Percentiles rank a stretch among this genome's conserved stretches.
Conservation (phyloP, 2,888 invertebrate genomes). For the Leptarthrus brevirostris region DNA sequence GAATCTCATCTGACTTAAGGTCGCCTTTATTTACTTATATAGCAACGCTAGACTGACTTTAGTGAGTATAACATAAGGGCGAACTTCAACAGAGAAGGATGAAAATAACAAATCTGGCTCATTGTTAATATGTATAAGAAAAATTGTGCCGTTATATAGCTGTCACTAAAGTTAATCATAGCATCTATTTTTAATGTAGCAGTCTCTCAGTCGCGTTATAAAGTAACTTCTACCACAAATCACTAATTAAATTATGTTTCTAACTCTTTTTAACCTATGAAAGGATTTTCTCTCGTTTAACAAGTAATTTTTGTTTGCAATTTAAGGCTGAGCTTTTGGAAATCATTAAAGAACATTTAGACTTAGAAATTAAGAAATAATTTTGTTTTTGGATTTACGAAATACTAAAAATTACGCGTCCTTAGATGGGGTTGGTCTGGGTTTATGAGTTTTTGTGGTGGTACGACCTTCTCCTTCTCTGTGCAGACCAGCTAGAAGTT, state of each 20-base stretch:
- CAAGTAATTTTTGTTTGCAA: conserved; percentile 3
- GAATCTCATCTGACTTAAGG: conserved; percentile 33
- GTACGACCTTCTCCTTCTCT: conserved; percentile 70
- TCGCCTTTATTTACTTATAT: conserved; percentile 65
- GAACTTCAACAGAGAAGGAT: neutral
- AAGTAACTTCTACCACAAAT: conserved; percentile 40
- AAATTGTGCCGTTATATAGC: conserved; percentile 28
- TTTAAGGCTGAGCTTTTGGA: conserved; percentile 25
- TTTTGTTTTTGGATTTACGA: conserved; percentile 37
- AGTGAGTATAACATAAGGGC: conserved; percentile 61
- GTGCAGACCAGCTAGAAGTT: conserved; percentile 84
- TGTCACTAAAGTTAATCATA: conserved; percentile 53
- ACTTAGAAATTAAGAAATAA: conserved; percentile 25
- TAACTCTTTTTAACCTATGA: conserved; percentile 17
- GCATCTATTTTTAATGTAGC: conserved; percentile 50
- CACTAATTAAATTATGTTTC: conserved; percentile 46
- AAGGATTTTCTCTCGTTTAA: conserved; percentile 51
- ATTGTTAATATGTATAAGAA: neutral
- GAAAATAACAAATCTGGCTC: neutral
- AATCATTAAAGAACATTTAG: conserved; percentile 17
- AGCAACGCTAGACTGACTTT: conserved; percentile 70
- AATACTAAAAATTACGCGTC: conserved; percentile 62
- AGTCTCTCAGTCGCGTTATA: conserved; percentile 54
- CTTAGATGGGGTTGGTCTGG: conserved; percentile 69
- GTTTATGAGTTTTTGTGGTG: conserved; percentile 68